These are phyloP conservation scores for Arctia plantaginis DNA, from an alignment of 2,888 invertebrate species.

Conservation along the genomic window DNA sequence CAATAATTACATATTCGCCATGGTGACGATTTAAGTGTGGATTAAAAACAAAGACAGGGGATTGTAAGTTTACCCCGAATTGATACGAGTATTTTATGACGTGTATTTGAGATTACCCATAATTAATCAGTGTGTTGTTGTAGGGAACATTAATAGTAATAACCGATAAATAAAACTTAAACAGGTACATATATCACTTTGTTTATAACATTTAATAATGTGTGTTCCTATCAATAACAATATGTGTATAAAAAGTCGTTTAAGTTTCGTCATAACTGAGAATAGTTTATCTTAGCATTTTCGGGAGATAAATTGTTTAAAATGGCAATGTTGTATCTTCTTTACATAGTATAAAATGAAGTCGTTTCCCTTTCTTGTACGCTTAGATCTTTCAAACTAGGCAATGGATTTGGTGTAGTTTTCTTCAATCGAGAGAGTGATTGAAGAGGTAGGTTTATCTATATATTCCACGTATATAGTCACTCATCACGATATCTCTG, in stretches of 20 bases:
- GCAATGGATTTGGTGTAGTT: no score
- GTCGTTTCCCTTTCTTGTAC: no score
- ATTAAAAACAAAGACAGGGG: no score
- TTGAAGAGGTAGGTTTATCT: no score
- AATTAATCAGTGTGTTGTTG: not conserved
- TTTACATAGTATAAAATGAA: no score
- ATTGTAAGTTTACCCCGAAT: not conserved
- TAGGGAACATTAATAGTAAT: not conserved
- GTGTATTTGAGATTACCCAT: not conserved
- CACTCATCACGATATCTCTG: no score
- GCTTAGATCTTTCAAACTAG: no score
- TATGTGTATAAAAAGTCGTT: not conserved
- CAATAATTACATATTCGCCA: no score
- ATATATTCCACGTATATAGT: no score
- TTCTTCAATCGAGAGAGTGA: no score
- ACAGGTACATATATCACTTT: not conserved
- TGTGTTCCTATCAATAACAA: not conserved
- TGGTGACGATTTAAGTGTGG: no score
- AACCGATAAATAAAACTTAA: not conserved
- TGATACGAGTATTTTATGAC: not conserved
- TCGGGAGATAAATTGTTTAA: not conserved
- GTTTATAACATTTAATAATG: not conserved
- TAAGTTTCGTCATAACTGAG: not conserved
- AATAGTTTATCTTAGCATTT: not conserved
- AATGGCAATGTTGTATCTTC: no score